phyloP scores from a whole-genome alignment of 2,888 invertebrate species.

The Ectobius pallidus region DNA sequence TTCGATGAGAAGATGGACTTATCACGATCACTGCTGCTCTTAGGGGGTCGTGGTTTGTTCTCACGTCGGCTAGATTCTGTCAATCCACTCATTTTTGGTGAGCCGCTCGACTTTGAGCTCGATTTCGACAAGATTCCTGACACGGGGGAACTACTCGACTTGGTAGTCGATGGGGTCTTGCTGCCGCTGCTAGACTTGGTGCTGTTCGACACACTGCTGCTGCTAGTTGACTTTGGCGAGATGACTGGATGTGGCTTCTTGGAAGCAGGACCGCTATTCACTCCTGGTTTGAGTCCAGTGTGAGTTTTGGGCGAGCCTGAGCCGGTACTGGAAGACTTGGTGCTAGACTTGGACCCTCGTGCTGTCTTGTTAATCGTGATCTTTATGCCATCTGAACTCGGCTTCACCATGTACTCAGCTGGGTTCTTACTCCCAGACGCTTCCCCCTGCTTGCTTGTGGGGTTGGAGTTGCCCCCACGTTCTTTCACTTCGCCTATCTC shows the following conservation, averaged over 20 bases:
- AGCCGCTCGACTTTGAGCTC: conserved; percentile 57
- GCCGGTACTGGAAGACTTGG: conserved; percentile 54
- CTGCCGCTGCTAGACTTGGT: conserved; percentile 17
- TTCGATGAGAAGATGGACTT: conserved; percentile 54
- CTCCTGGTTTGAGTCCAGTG: conserved; percentile 84
- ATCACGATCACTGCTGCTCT: conserved; percentile 69
- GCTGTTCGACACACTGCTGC: conserved; percentile 30
- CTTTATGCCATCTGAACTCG: conserved; percentile 88
- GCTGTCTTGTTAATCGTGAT: conserved; percentile 88
- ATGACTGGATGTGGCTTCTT: conserved; percentile 75
- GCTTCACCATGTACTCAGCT: conserved; percentile 85
- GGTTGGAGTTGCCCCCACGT: conserved; percentile 47
- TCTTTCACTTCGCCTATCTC: conserved; percentile 55
- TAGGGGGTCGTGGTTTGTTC: conserved; percentile 66
- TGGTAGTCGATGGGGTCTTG: conserved; percentile 49
- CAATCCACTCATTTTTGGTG: conserved; percentile 62
- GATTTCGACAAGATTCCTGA: conserved; percentile 40
- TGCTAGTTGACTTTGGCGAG: conserved; percentile 39
- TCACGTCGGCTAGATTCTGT: conserved; percentile 67
- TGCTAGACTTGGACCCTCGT: conserved; percentile 49
- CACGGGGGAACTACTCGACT: conserved; percentile 49
- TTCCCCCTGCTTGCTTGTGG: conserved; percentile 49
- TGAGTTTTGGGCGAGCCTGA: conserved; percentile 80
- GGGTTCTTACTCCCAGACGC: conserved; percentile 64
- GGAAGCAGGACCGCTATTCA: conserved; percentile 85